Evolutionary conservation across 1,140 invertebrate genomes (phyloP), one percentile per base, ranked within the genome.

Genomic region (Cherax quadricarinatus): DNA sequence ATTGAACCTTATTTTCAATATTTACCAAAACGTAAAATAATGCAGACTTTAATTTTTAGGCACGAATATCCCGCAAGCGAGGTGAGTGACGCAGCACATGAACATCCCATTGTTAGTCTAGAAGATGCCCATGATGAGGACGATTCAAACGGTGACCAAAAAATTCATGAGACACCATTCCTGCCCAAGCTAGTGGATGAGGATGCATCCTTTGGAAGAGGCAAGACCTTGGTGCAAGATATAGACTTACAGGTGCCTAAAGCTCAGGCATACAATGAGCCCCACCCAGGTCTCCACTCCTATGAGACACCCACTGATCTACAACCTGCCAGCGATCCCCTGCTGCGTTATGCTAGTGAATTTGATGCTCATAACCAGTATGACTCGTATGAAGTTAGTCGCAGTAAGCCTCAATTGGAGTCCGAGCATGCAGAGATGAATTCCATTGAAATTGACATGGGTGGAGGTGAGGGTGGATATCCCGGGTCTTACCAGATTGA

Each of bases 181-280:
- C 79, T 91, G 18, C 89, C 84, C 0, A 78, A 79, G 12, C 57
- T 86, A 24, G 84, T 91, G 53, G 66, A 86, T 51, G 89, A 86
- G 41, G 84, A 86, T 41, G 84, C 12, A 7, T 21, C 57, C 9
- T 70, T 60, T 7, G 70, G 70, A 30, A 30, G 70, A 30, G 7
- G 70, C 70, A 75, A 75, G n/a, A 30, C 5, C 7, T 75, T 30
- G 7, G 70, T 6, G 5, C 70, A 75, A 6, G 62, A 83, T 73
- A 48, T 21, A 62, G 86, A 88, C 21, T 62, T 83, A 5, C n/a
- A 51, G 10, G 82, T 86, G 10, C 89, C 89, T 7, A 81, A 91
- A n/a, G 89, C 89, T 18, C 70, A 91, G 48, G 89, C 89, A 9
- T 91, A 91, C 89, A 91, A 91, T 62, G 89, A 91, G 41, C 89